Evolutionary conservation across 2,888 invertebrate species (phyloP), one percentile per base, ranked within the genome.

Genomic region (Polietes domitor): DNA sequence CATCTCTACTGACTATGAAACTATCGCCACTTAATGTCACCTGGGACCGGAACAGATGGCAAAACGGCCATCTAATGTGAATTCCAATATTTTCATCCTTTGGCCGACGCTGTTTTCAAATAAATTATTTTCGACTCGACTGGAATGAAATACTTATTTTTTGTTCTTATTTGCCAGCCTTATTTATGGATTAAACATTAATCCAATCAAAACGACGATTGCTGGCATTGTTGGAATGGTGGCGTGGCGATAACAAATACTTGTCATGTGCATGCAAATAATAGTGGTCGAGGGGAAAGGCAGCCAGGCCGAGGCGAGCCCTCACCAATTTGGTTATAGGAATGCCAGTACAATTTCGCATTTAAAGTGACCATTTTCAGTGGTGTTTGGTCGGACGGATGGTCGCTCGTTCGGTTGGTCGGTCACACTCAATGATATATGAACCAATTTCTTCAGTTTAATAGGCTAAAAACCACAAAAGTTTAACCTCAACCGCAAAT

Each of bases 401-500:
- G 50, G 50, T 53, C n/a, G 15, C 2, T 26, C 28, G 61, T 3
- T n/a, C 24, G 26, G 24, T 26, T 26, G 28, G 61, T 61, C 28
- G 28, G 61, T 17, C 68, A 58, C 24, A 58, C 68, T 24, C 73
- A 75, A 80, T 83, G 80, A 84, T 78, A 81, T 84, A 84, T 81
- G 78, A 78, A 84, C 19, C 78, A 84, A 84, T 84, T 84, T 78
- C 83, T 80, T 84, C 61, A 63, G 80, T 84, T 84, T 84, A 84
- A 84, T 84, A 84, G 83, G 80, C 83, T 68, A 76, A 81, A 80
- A 68, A 81, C 83, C 83, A 68, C 83, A 84, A 68, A 81, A 76
- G 47, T 84, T 78, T 84, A 84, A 78, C 83, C 83, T 78, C 78
- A 84, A 83, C 83, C 83, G 77, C 83, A 83, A 80, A 84, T 80